phyloP scores from a whole-genome alignment of 2,888 invertebrate genomes.

The Eupithecia insigniata region DNA sequence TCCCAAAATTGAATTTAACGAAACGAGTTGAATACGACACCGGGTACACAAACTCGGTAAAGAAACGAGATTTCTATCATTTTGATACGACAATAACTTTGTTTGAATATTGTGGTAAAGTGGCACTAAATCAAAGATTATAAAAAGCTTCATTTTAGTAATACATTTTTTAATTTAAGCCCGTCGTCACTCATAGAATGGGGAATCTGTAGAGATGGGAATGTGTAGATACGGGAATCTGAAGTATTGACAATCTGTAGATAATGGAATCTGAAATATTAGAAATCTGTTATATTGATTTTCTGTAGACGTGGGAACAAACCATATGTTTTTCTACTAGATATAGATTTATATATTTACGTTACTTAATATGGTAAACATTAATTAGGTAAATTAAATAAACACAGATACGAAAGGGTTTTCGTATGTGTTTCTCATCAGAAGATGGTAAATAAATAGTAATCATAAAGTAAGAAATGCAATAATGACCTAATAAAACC shows the following conservation, averaged over 20 bases:
- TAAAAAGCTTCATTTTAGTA: neutral
- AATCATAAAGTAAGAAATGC: neutral
- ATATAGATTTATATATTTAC: neutral
- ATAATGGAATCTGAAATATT: no score
- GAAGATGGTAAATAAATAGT: neutral
- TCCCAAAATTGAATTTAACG: constrained; percentile 84
- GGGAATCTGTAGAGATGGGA: no score
- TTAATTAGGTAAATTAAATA: neutral
- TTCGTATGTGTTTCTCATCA: no score
- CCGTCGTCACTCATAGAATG: neutral
- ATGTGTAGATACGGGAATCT: no score
- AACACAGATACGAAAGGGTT: neutral
- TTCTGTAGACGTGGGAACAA: no score
- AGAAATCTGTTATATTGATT: no score
- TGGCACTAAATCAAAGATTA: constrained; percentile 18
- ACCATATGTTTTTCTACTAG: neutral
- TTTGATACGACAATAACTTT: constrained; percentile 76
- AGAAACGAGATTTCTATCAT: constrained; percentile 80
- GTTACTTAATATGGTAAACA: neutral
- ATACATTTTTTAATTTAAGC: neutral
- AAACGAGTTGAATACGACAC: constrained; percentile 84
- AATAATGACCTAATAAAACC: neutral
- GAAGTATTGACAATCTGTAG: no score
- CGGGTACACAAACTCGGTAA: constrained; percentile 76
- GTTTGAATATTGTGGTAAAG: constrained; percentile 24